Base-by-base conservation (phyloP, 2,888 invertebrate genomes). In the Gortyna flavago region DNA sequence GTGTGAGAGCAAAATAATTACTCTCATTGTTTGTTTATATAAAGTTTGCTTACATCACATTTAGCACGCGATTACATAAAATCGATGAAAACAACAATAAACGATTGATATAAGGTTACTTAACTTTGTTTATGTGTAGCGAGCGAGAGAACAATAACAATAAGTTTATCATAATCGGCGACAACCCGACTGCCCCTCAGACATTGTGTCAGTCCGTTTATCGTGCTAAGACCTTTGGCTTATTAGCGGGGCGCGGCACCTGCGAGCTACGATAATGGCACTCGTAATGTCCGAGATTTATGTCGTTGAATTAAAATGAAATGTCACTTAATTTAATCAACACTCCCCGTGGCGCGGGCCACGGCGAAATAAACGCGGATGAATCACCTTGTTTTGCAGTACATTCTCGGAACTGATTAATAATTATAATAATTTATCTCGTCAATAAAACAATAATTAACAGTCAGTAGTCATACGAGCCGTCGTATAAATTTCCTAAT, bases 401-500 rank as follows among this genome's bases (percentile, higher is more conserved):
- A 90, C 88, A 90, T 96, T 96, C 96, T 94, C 88, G 91, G 95
- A 95, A 95, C 87, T 93, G 93, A 95, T 95, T 94, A 95, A 94
- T 95, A 95, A 95, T 95, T 93, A 94, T 91, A 93, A 94, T 95
- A 94, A 95, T 95, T 95, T 95, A 96, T 95, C 92, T 94, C 91
- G 88, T 93, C 93, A 93, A 95, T 96, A 96, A 95, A 95, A 95
- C 94, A 95, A 96, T 96, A 95, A 96, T 95, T 95, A 95, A 93
- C 94, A 94, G 94, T 93, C 94, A 90, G 95, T 95, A 95, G 96
- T 95, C 94, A 95, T 93, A 92, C 91, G 96, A 96, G 95, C 93
- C 93, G 95, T 93, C 94, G 95, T 96, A 96, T 96, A 96, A 95
- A 95, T 96, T 96, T 96, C 95, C 95, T 95, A 96, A 96, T 95